These are phyloP conservation scores for Nesometra sesokonis DNA, from an alignment of 35 echinoderm and acorn worm species.

Conservation along the genomic window DNA sequence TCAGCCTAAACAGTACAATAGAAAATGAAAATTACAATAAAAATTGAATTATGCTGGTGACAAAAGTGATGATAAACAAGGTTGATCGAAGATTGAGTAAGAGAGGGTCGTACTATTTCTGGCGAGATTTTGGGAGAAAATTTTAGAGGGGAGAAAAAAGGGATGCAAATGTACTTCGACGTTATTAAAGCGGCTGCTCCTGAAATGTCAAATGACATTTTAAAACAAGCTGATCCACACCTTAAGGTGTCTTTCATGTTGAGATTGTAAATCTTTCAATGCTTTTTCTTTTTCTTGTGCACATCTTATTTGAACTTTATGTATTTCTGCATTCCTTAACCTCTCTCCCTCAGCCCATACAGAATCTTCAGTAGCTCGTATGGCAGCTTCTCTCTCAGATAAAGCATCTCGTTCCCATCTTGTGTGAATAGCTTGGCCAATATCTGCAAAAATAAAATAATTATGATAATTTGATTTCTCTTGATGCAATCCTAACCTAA, in stretches of 20 bases:
- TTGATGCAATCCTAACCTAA: not conserved
- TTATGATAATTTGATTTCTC: not conserved
- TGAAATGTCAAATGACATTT: no score
- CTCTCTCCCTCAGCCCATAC: conserved; percentile 80
- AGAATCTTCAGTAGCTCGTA: conserved; percentile 50
- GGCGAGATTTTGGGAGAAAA: no score
- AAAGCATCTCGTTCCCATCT: conserved; percentile 48
- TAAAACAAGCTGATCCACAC: not conserved
- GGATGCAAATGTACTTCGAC: no score
- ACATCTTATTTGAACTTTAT: conserved; percentile 41
- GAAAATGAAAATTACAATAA: no score
- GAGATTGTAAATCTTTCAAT: conserved; percentile 37
- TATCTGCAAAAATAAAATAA: conserved; percentile 15
- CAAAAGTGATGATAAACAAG: no score
- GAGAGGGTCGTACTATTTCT: no score
- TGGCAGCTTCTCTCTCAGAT: conserved; percentile 40
- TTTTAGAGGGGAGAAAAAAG: no score
- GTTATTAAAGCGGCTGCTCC: no score
- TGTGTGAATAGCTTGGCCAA: conserved; percentile 69
- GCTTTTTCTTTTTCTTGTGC: conserved; percentile 41
- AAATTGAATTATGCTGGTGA: no score
- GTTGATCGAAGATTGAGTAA: no score
- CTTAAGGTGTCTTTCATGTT: conserved; percentile 65
- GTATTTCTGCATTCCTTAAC: conserved; percentile 56
- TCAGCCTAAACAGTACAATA: no score